Percentiles rank a stretch among this genome's conserved stretches.
phyloP scores from a whole-genome alignment of 2,113 vertebrate species.

The Pteruthius melanotis region DNA sequence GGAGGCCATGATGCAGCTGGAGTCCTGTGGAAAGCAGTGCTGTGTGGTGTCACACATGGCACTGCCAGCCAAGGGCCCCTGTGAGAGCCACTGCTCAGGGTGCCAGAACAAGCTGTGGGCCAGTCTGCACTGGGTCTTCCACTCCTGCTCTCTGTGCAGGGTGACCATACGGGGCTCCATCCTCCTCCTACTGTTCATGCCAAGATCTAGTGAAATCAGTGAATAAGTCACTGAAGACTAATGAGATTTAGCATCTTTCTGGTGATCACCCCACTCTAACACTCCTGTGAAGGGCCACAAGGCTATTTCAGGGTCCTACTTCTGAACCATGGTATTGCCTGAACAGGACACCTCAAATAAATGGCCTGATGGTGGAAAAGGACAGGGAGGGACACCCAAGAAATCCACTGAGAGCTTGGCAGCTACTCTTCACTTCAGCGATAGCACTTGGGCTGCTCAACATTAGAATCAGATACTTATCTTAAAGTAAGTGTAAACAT shows the following conservation, averaged over 20 bases:
- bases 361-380: background rate
- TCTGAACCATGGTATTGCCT: background rate
- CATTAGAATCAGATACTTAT: background rate
- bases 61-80: background rate
- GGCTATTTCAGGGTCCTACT: background rate
- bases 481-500: background rate
- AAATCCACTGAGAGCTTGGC: background rate
- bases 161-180: rapidly evolving
- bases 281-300: background rate
- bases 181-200: background rate
- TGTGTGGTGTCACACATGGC: rapidly evolving
- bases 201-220: background rate
- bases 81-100: background rate
- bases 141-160: background rate
- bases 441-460: background rate
- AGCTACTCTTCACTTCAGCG: background rate
- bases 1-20: background rate
- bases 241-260: background rate
- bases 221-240: background rate
- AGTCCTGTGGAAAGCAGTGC: background rate
- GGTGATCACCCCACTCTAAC: background rate
- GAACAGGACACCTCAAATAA: background rate
- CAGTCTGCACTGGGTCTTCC: background rate
- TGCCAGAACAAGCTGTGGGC: rapidly evolving
- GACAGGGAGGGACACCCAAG: background rate